Evolutionary conservation across 2,888 invertebrate genomes (phyloP).

Genomic region (Amphipoea lucens): DNA sequence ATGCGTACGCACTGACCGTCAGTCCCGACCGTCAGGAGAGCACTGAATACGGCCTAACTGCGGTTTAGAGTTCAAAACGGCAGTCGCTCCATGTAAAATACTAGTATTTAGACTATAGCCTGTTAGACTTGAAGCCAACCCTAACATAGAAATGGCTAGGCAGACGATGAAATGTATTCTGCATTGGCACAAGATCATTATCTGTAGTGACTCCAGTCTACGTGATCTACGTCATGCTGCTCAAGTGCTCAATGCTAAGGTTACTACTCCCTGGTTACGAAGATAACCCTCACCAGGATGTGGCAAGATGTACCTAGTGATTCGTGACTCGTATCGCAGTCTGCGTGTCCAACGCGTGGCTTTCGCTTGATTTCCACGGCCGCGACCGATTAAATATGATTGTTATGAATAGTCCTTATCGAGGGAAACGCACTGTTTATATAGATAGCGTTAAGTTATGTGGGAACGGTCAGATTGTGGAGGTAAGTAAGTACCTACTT

Average conservation of each 20-base stretch:
- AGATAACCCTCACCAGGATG: slow-evolving; percentile 46
- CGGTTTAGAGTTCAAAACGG: neutral
- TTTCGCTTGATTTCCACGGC: slow-evolving; percentile 20
- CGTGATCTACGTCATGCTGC: slow-evolving; percentile 18
- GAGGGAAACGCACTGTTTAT: slow-evolving; percentile 48
- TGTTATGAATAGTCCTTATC: slow-evolving; percentile 41
- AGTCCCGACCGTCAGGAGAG: too few relatives aligned
- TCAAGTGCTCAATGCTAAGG: neutral
- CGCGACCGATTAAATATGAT: slow-evolving; percentile 22
- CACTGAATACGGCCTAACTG: neutral
- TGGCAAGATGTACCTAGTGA: neutral
- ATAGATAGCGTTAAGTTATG: slow-evolving; percentile 40
- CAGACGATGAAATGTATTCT: neutral
- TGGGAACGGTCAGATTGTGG: slow-evolving; percentile 37
- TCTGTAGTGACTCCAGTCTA: neutral
- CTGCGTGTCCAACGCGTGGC: slow-evolving; percentile 48
- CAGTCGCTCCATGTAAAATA: neutral
- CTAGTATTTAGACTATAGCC: neutral
- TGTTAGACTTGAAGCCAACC: neutral
- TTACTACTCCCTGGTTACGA: slow-evolving; percentile 2
- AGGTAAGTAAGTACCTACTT: neutral
- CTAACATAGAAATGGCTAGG: neutral
- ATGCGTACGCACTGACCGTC: too few relatives aligned
- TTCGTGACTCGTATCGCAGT: slow-evolving; percentile 1
- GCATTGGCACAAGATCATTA: too few relatives aligned